Conservation (phyloP, 2,888 invertebrate species). For the Callinectes sapidus region DNA sequence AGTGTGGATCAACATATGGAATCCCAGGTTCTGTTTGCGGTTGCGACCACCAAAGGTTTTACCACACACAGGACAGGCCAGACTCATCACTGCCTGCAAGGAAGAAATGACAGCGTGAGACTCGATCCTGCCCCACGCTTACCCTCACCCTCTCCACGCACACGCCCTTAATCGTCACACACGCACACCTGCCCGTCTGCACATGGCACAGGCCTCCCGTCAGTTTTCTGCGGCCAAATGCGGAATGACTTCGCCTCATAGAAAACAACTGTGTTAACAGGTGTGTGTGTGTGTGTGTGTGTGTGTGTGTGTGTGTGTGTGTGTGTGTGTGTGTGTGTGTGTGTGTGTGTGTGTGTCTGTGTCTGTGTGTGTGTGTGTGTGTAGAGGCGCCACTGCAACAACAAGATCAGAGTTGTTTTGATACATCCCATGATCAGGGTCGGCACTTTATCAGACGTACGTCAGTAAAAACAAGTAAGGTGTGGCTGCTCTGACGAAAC, state of each 20-base stretch:
- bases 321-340: slow-evolving; percentile 1
- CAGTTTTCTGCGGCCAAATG: background rate
- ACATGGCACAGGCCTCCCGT: background rate
- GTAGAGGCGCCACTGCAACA: background rate
- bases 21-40: slow-evolving; percentile 69
- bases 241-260: background rate
- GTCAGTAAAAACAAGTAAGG: background rate
- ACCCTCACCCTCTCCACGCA: slow-evolving; percentile 21
- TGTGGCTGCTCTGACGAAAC: background rate
- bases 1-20: slow-evolving; percentile 70
- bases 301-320: slow-evolving; percentile 19
- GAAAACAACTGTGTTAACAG: background rate
- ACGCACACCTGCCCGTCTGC: background rate
- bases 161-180: background rate
- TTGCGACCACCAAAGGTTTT: slow-evolving; percentile 71
- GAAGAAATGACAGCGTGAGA: slow-evolving; percentile 57
- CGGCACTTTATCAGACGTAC: background rate
- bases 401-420: background rate
- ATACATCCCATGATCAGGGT: background rate
- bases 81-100: slow-evolving; percentile 65
- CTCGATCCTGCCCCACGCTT: slow-evolving; percentile 24
- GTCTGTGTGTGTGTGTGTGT: background rate
- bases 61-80: slow-evolving; percentile 66
- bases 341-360: background rate
- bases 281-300: slow-evolving; percentile 26